Evolutionary conservation across 2,888 invertebrate genomes (phyloP).

Genomic region (Pristionchus entomophagus): DNA sequence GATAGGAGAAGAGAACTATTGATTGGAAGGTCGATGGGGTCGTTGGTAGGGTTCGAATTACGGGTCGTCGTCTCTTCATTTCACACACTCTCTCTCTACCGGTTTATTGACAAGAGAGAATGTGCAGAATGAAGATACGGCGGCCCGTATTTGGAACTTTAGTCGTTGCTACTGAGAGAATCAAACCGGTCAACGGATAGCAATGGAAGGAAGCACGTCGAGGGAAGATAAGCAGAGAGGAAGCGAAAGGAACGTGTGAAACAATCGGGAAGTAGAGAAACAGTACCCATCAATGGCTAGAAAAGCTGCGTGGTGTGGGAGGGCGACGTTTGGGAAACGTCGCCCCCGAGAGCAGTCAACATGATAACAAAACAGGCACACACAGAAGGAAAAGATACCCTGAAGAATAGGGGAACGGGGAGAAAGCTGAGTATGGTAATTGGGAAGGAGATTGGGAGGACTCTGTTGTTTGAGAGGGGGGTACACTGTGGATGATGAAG

Average conservation of each 20-base stretch:
- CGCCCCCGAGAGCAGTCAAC: neutral
- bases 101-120: no score
- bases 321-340: neutral
- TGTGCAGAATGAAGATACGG: no score
- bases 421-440: neutral
- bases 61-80: neutral
- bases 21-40: neutral
- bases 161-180: neutral
- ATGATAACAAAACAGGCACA: neutral
- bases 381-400: conserved; percentile 14
- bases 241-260: neutral
- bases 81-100: no score
- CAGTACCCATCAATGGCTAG: conserved; percentile 4
- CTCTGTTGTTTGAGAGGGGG: neutral
- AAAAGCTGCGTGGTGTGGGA: neutral
- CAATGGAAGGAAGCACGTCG: neutral
- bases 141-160: neutral
- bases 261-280: neutral
- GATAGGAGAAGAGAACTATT: neutral
- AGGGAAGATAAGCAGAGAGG: conserved; percentile 3
- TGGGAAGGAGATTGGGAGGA: neutral
- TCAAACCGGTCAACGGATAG: conserved; percentile 10
- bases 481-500: conserved; percentile 26
- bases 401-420: neutral
- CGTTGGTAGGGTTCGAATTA: neutral